phyloP scores from a whole-genome alignment of 2,888 invertebrate genomes.

The Eupithecia vulgata region DNA sequence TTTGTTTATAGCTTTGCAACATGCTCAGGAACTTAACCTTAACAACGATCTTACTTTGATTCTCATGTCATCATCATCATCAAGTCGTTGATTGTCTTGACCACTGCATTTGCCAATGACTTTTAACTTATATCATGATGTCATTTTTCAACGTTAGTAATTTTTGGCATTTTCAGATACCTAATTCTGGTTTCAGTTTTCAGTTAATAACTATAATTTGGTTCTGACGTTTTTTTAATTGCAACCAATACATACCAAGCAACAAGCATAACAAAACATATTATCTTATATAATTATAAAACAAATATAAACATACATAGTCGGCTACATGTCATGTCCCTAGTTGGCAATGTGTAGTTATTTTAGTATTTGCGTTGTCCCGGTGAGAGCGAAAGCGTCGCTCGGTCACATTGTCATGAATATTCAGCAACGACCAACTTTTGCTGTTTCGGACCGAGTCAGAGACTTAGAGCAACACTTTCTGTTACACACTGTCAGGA shows the following conservation, averaged over 20 bases:
- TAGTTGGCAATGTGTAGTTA: neutral
- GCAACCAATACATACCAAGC: neutral
- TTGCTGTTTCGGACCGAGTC: conserved; percentile 13
- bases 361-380: neutral
- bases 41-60: neutral
- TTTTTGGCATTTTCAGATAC: neutral
- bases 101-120: neutral
- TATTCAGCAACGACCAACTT: conserved; percentile 24
- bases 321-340: too few species aligned
- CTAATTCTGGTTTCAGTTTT: neutral
- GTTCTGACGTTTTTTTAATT: neutral
- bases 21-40: conserved; percentile 1
- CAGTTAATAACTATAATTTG: neutral
- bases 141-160: too few species aligned
- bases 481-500: neutral
- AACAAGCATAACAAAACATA: neutral
- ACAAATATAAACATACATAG: neutral
- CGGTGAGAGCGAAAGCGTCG: conserved; percentile 27
- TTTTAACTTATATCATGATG: neutral
- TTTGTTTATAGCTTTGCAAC: conserved; percentile 28
- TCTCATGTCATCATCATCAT: neutral
- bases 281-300: neutral
- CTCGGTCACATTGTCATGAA: conserved; percentile 25
- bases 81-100: neutral
- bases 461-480: conserved; percentile 3